These are phyloP conservation scores for Papilio machaon DNA, from an alignment of 1,140 invertebrate genomes.

Conservation along the genomic window DNA sequence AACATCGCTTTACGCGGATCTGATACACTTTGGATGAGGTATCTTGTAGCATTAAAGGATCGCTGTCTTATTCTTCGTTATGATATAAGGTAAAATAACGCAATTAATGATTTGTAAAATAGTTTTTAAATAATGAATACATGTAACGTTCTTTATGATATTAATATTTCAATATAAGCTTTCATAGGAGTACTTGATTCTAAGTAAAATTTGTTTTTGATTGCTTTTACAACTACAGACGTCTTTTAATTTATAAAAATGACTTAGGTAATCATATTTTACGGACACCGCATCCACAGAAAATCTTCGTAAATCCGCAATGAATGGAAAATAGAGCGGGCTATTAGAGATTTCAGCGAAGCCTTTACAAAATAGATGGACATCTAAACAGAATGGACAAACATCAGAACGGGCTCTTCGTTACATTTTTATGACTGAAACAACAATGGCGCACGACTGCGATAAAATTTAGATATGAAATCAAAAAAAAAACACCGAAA, in stretches of 20 bases:
- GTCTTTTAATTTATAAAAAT: too few relatives aligned
- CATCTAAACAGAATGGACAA: constrained; percentile 43
- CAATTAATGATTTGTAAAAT: not conserved
- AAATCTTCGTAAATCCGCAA: constrained; percentile 25
- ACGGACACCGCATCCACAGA: constrained; percentile 28
- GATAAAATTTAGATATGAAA: constrained; percentile 39
- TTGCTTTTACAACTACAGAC: not conserved
- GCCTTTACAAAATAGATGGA: constrained; percentile 44
- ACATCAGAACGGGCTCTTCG: constrained; percentile 46
- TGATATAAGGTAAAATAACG: not conserved
- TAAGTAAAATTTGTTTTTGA: not conserved
- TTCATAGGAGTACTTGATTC: too few relatives aligned
- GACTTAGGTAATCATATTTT: not conserved
- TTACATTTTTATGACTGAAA: constrained; percentile 46
- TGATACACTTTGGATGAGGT: constrained; percentile 35
- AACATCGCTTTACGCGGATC: constrained; percentile 40
- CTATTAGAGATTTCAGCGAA: constrained; percentile 44
- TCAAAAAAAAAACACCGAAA: constrained; percentile 34
- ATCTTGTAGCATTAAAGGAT: constrained; percentile 13
- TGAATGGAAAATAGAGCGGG: constrained; percentile 43
- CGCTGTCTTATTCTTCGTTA: not conserved
- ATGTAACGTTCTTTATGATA: too few relatives aligned
- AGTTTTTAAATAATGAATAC: too few relatives aligned
- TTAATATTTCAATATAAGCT: too few relatives aligned
- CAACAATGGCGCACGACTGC: constrained; percentile 34